Base-by-base conservation (phyloP, 2,888 invertebrate species). In the Arctia plantaginis region DNA sequence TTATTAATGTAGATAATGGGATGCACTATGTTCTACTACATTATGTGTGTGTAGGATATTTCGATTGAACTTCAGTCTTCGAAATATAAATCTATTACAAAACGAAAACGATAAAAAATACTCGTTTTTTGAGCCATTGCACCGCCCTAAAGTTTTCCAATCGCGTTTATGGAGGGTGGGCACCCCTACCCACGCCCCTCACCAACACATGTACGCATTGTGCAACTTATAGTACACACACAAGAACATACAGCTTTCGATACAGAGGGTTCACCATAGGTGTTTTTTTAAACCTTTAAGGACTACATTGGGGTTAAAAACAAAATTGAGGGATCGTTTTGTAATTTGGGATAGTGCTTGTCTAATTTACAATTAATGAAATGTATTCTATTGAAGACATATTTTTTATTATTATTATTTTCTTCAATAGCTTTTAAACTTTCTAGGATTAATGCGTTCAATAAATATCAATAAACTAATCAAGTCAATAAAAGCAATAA, bases 61-160 rank as follows among this genome's bases (percentile, higher is more conserved):
- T 69, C 66, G 66, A 72, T 44, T 41, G 1, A 66, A 30, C 27
- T 69, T 18, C 47, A n/a, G 71, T 59, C 44, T 55, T 47, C 51
- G 74, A 76, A 78, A 77, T 74, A 35, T 74, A 77, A 77, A 41
- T 71, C 72, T 18, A 74, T 62, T 62, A 77, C 76, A 80, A 81
- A 82, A 73, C 30, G 20, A 65, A 76, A 51, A 70, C 35, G 70
- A 79, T 77, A 81, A 75, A 80, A 73, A 73, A 71, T 71, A 77
- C 77, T 84, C 81, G 82, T 86, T 82, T 85, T 77, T 80, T 80
- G 80, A 82, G 77, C 74, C 73, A 84, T 85, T 82, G 89, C 89
- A 87, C 94, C 86, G 86, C 94, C 89, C 94, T 94, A 92, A 76
- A 87, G 87, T 87, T 90, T 87, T 87, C 90, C 91, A 90, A 90